phyloP scores from a whole-genome alignment of 2,797 vertebrate genomes.

The Leuciscus waleckii region DNA sequence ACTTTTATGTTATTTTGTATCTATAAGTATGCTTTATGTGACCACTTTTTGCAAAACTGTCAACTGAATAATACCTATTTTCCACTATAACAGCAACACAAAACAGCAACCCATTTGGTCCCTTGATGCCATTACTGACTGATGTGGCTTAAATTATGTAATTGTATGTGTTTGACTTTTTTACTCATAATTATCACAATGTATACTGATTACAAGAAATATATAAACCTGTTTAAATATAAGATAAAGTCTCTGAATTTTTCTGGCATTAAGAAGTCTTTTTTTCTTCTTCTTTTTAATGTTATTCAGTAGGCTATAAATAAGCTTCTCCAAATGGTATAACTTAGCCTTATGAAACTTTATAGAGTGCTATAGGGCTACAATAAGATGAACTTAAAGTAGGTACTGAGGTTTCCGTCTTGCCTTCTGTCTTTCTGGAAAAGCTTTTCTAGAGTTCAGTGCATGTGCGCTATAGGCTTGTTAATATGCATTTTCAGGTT shows the following conservation, averaged over 20 bases:
- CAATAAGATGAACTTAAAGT: neutral
- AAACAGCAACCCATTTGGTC: neutral
- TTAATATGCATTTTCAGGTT: neutral
- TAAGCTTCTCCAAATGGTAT: neutral
- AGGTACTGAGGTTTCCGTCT: neutral
- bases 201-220: neutral
- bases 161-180: neutral
- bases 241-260: neutral
- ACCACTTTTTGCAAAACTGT: neutral
- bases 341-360: neutral
- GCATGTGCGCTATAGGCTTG: neutral
- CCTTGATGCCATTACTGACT: neutral
- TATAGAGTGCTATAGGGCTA: neutral
- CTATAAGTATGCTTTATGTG: no score
- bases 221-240: neutral
- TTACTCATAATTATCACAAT: neutral
- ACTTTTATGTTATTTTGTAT: no score
- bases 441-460: neutral
- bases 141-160: neutral
- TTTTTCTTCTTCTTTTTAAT: neutral
- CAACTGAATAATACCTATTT: neutral
- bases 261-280: neutral
- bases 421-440: neutral
- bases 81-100: neutral
- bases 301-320: neutral